These are phyloP conservation scores for Carassius auratus DNA, from an alignment of 2,113 vertebrate species.

Conservation along the genomic window DNA sequence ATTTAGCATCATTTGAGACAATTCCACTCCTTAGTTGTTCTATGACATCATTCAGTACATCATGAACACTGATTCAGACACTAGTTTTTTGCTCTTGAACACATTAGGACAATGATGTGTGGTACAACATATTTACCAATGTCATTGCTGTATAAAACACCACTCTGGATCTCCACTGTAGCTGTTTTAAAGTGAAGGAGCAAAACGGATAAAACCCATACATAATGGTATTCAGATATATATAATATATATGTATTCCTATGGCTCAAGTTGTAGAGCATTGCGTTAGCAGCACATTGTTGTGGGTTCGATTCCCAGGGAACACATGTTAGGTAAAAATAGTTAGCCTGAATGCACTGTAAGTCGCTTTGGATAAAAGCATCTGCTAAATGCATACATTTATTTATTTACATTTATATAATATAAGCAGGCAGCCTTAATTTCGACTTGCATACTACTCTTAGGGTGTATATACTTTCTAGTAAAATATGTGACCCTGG, in stretches of 20 bases:
- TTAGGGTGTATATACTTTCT: no score
- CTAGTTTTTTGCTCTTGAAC: not conserved
- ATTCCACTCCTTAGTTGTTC: not conserved
- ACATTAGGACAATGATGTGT: not conserved
- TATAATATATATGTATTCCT: not conserved
- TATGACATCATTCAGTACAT: not conserved
- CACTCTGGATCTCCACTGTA: not conserved
- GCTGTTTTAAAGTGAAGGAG: not conserved
- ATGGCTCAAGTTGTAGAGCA: no score
- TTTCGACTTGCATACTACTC: not conserved
- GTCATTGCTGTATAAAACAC: not conserved
- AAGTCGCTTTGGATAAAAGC: no score
- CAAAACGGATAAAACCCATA: not conserved
- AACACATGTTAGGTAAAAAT: no score
- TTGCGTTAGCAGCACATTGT: no score
- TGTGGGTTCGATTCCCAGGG: no score
- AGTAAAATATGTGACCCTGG: no score
- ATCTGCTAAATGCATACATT: no score
- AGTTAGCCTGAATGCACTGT: no score
- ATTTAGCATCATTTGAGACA: constrained; percentile 64
- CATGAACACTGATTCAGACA: not conserved
- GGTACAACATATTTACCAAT: not conserved
- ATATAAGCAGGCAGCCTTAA: not conserved
- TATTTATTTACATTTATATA: not conserved
- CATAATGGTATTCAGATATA: not conserved